Conservation (phyloP, 64 coral and sea anemone species). For the Trachythela sp. region DNA sequence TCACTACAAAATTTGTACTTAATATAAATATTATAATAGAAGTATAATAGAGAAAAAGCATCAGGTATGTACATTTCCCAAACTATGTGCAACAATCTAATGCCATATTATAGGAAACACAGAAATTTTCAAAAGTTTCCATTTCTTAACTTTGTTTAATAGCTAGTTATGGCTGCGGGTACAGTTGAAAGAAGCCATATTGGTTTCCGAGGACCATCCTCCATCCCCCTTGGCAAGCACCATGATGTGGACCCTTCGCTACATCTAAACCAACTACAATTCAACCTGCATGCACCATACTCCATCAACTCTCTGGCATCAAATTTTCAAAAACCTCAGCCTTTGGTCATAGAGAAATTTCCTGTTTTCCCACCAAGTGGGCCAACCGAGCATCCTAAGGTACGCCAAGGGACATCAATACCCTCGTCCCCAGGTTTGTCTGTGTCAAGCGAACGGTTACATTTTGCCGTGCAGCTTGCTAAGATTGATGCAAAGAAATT, state of each 20-base stretch:
- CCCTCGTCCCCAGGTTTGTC: constrained; percentile 51
- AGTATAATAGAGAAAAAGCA: too few relatives aligned
- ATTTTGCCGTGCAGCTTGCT: constrained; percentile 71
- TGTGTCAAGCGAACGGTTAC: constrained; percentile 68
- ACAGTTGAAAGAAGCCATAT: background rate
- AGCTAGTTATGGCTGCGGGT: background rate
- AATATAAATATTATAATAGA: too few relatives aligned
- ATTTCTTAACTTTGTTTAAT: too few relatives aligned
- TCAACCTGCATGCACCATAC: constrained; percentile 64
- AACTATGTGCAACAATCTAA: too few relatives aligned
- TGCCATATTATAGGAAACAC: too few relatives aligned
- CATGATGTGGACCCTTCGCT: background rate
- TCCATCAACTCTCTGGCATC: constrained; percentile 59
- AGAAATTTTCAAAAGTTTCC: too few relatives aligned
- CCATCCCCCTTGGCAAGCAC: background rate
- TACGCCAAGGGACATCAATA: background rate
- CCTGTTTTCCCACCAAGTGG: background rate
- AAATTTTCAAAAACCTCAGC: constrained; percentile 81
- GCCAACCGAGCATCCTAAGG: background rate
- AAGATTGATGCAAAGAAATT: constrained; percentile 69
- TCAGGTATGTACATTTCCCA: too few relatives aligned
- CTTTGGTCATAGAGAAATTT: constrained; percentile 87
- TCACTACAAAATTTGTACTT: too few relatives aligned
- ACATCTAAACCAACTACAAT: constrained; percentile 66
- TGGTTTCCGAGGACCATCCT: background rate